Evolutionary conservation across 2,797 vertebrate genomes (phyloP).

Genomic region (Sebastes kiyomatsui): DNA sequence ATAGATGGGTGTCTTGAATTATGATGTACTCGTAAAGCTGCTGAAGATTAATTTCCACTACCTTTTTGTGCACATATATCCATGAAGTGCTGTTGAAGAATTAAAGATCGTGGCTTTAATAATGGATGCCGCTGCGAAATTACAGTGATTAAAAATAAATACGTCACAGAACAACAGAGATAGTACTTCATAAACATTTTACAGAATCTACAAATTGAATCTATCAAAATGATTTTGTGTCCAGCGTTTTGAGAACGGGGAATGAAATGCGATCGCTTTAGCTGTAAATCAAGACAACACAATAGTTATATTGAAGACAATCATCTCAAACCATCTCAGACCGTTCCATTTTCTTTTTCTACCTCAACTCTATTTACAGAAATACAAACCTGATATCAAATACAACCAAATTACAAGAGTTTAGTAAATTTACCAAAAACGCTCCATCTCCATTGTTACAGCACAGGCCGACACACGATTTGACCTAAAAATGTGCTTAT

Average conservation of each 20-base stretch:
- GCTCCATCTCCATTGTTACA: slow-evolving; percentile 55
- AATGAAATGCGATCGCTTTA: slow-evolving; percentile 57
- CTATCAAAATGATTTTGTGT: slow-evolving; percentile 70
- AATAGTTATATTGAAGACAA: slow-evolving; percentile 72
- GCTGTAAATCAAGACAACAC: slow-evolving; percentile 75
- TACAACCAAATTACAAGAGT: slow-evolving; percentile 73
- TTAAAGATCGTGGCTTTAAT: slow-evolving; percentile 48
- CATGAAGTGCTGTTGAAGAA: slow-evolving; percentile 40
- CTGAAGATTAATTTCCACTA: slow-evolving; percentile 32
- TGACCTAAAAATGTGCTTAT: slow-evolving; percentile 78
- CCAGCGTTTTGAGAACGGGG: slow-evolving; percentile 35
- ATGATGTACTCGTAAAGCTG: slow-evolving; percentile 52
- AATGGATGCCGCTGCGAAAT: slow-evolving; percentile 54
- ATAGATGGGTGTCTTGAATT: slow-evolving; percentile 45
- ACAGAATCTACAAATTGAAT: slow-evolving; percentile 77
- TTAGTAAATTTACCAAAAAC: slow-evolving; percentile 77
- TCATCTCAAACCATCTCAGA: slow-evolving; percentile 68
- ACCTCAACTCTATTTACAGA: slow-evolving; percentile 71
- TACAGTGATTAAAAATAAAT: slow-evolving; percentile 58
- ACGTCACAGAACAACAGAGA: slow-evolving; percentile 76
- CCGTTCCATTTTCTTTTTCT: slow-evolving; percentile 1
- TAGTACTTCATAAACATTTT: slow-evolving; percentile 73
- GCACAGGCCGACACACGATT: slow-evolving; percentile 63
- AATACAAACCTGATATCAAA: slow-evolving; percentile 82
- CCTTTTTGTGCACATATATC: slow-evolving; percentile 45